A percentile compares a stretch with the other conserved stretches of the same genome.
phyloP scores from a whole-genome alignment of 2,888 invertebrate species.

The Unio delphinus region DNA sequence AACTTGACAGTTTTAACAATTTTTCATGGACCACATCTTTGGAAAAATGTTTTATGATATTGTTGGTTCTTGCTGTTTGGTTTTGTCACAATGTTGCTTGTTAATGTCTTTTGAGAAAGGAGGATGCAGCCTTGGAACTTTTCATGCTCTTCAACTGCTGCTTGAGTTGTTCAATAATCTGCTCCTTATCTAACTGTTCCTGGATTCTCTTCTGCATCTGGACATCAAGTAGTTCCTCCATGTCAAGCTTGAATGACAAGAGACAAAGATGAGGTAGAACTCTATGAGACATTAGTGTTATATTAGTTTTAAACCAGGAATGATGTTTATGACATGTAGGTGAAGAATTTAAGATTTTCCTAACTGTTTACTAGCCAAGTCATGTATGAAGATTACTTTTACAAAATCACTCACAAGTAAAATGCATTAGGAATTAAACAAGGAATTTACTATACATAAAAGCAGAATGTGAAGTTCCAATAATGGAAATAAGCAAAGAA shows the following conservation, averaged over 20 bases:
- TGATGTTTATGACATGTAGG: not conserved
- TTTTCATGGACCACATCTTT: no score
- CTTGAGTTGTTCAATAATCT: constrained; percentile 23
- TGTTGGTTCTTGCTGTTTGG: no score
- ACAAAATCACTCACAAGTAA: no score
- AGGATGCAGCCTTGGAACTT: constrained; percentile 23
- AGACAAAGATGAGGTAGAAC: not conserved
- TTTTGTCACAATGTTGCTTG: no score
- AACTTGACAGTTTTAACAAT: no score
- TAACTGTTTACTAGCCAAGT: no score
- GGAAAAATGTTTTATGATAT: no score
- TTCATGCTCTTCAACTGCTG: constrained; percentile 19
- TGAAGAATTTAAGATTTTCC: not conserved
- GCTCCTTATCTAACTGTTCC: constrained; percentile 47
- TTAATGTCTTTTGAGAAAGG: constrained; percentile 1
- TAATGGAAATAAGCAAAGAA: no score
- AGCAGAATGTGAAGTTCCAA: no score
- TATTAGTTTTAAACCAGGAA: not conserved
- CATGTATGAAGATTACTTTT: no score
- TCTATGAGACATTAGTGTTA: not conserved
- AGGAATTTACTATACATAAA: no score
- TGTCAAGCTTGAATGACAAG: constrained; percentile 84
- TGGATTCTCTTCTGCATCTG: constrained; percentile 88
- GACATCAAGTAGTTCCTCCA: constrained; percentile 92
- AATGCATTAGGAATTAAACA: no score